Conservation (phyloP, 2,888 invertebrate species). For the Eilema griseolum region DNA sequence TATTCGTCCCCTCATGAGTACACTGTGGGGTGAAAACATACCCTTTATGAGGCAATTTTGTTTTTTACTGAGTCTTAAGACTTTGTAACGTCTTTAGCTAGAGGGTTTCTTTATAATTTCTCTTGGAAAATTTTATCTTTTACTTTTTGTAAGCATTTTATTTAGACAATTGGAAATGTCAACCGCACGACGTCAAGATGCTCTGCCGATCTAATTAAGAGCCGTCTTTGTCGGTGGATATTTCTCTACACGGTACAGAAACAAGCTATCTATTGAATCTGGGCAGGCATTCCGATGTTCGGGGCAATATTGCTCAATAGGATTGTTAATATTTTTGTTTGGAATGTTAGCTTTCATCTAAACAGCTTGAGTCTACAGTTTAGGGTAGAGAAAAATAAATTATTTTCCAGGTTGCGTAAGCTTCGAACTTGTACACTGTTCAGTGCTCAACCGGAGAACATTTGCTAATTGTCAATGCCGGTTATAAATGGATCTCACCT, state of each 20-base stretch:
- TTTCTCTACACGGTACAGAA: neutral
- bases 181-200: neutral
- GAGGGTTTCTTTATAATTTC: neutral
- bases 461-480: slow-evolving; percentile 12
- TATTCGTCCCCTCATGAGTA: neutral
- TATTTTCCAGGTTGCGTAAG: neutral
- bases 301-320: neutral
- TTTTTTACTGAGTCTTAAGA: neutral
- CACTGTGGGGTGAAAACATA: neutral
- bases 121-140: neutral
- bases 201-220: neutral
- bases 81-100: neutral
- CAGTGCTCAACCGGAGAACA: slow-evolving; percentile 1
- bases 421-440: neutral
- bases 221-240: neutral
- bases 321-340: neutral
- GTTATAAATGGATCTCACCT: slow-evolving; percentile 1
- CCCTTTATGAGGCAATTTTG: neutral
- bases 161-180: slow-evolving; percentile 4
- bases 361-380: neutral
- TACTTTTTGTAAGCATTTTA: neutral
- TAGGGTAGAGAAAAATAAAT: neutral
- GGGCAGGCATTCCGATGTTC: neutral
- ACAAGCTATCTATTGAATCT: slow-evolving; percentile 1
- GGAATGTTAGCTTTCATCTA: neutral